Evolutionary conservation across 2,797 vertebrate genomes (phyloP).

Genomic region (Sebastes oblongus): DNA sequence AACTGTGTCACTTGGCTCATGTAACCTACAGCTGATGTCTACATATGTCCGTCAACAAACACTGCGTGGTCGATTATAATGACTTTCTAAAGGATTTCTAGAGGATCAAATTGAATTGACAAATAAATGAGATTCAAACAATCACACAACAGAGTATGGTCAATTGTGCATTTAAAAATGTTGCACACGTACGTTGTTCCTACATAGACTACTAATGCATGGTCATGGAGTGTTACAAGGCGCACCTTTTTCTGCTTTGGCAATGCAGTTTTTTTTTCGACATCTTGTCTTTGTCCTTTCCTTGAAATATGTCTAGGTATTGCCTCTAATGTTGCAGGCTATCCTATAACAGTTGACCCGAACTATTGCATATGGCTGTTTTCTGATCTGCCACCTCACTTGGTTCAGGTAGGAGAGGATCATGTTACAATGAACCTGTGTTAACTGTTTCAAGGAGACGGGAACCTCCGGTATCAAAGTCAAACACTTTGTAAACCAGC

Average conservation of each 20-base stretch:
- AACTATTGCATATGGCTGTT: not conserved
- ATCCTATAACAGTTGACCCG: not conserved
- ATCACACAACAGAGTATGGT: not conserved
- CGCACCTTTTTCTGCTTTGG: too few species aligned
- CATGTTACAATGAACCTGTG: not conserved
- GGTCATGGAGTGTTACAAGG: too few species aligned
- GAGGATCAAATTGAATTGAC: too few species aligned
- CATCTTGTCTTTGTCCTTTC: not conserved
- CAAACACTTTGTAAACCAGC: too few species aligned
- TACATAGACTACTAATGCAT: too few species aligned
- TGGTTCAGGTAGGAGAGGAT: not conserved
- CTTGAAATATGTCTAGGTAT: not conserved
- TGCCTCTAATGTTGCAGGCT: not conserved
- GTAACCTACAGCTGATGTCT: not conserved
- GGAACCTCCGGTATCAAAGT: not conserved
- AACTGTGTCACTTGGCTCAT: not conserved
- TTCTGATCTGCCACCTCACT: not conserved
- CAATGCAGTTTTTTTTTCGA: not conserved
- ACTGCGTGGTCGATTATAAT: not conserved
- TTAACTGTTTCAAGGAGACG: not conserved
- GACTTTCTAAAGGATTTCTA: not conserved
- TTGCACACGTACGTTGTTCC: too few species aligned
- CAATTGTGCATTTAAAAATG: not conserved
- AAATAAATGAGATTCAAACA: not conserved
- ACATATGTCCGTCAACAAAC: not conserved